phyloP scores from a whole-genome alignment of 2,888 invertebrate species.

The Xanthia togata region DNA sequence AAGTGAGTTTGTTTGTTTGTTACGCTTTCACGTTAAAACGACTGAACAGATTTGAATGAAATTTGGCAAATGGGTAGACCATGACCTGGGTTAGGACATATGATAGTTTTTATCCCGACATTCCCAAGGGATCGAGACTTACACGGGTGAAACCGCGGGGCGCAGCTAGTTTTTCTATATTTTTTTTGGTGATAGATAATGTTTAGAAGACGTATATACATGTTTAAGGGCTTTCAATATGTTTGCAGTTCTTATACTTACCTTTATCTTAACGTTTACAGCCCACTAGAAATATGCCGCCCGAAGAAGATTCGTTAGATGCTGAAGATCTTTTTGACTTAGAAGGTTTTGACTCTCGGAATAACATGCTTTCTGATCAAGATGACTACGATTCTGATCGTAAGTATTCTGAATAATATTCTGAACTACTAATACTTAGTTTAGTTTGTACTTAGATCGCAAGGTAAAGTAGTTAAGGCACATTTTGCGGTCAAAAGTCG shows the following conservation, averaged over 20 bases:
- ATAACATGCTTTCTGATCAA: constrained; percentile 89
- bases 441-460: neutral
- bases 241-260: neutral
- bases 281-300: constrained; percentile 79
- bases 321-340: constrained; percentile 94
- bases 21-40: too few relatives aligned
- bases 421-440: neutral
- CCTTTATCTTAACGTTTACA: constrained; percentile 66
- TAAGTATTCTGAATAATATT: constrained; percentile 78
- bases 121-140: too few relatives aligned
- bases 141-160: too few relatives aligned
- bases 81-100: too few relatives aligned
- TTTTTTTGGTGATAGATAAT: neutral
- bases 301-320: constrained; percentile 90
- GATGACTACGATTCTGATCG: constrained; percentile 94
- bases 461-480: neutral
- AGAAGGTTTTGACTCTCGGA: constrained; percentile 92
- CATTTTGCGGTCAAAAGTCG: neutral
- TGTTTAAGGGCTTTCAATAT: neutral
- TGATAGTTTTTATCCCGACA: too few relatives aligned
- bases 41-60: too few relatives aligned
- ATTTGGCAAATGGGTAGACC: too few relatives aligned
- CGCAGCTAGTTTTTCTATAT: neutral
- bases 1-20: too few relatives aligned
- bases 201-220: neutral